phyloP scores from a whole-genome alignment of 2,888 invertebrate genomes.

The Bibio marci region DNA sequence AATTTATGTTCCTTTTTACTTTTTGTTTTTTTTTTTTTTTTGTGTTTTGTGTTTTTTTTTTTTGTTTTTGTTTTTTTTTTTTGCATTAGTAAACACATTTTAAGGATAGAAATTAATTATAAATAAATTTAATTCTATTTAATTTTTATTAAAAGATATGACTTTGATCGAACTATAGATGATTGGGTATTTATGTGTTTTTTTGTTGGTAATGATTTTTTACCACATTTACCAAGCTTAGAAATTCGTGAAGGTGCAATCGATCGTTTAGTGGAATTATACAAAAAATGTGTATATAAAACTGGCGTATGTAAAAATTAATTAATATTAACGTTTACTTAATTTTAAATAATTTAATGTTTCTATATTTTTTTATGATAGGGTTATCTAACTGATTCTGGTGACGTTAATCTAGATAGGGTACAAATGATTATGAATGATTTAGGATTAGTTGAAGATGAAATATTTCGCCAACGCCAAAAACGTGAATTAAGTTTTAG shows the following conservation, averaged over 20 bases:
- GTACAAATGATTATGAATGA: constrained; percentile 92
- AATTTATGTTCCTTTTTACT: constrained; percentile 5
- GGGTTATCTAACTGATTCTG: constrained; percentile 91
- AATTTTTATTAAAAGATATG: too few relatives aligned
- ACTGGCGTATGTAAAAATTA: constrained; percentile 47
- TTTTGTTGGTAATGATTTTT: constrained; percentile 97
- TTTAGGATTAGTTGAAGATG: constrained; percentile 86
- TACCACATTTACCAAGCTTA: constrained; percentile 93
- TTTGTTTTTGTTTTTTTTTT: too few relatives aligned
- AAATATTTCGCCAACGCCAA: constrained; percentile 88
- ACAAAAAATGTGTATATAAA: constrained; percentile 86
- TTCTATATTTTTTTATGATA: constrained; percentile 21
- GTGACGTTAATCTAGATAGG: constrained; percentile 79
- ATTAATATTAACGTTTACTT: constrained; percentile 4
- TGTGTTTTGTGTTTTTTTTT: too few relatives aligned
- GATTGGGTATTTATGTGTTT: constrained; percentile 99
- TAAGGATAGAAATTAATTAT: too few relatives aligned
- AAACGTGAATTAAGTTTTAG: constrained; percentile 69
- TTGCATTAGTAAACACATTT: too few relatives aligned
- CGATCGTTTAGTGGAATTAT: constrained; percentile 78
- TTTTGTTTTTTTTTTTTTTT: too few relatives aligned
- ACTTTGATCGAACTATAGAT: constrained; percentile 88
- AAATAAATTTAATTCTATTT: not conserved
- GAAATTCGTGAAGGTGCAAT: constrained; percentile 97
- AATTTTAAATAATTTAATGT: not conserved